Conservation (phyloP, 2,113 vertebrate genomes). For the Centropus unirufus region DNA sequence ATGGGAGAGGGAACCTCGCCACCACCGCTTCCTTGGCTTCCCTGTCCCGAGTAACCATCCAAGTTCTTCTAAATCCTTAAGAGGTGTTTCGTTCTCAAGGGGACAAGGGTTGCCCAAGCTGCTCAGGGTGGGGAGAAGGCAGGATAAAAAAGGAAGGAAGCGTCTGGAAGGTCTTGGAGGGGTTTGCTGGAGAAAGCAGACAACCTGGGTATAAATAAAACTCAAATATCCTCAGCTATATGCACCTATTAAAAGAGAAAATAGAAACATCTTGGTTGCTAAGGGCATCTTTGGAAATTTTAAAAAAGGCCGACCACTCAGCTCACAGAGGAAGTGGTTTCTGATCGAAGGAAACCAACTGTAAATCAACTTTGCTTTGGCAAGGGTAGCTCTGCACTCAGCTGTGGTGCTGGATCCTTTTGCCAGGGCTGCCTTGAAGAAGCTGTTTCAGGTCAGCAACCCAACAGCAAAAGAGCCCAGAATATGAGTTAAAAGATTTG, state of each 20-base stretch:
- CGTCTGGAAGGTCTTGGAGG: not conserved
- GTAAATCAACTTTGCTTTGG: not conserved
- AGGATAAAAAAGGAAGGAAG: not conserved
- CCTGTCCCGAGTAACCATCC: fast-evolving
- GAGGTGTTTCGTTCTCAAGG: not conserved
- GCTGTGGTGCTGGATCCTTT: not conserved
- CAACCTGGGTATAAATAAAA: not conserved
- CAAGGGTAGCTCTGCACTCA: not conserved
- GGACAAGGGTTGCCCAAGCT: not conserved
- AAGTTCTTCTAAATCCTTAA: not conserved
- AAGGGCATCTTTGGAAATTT: not conserved
- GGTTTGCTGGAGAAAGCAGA: not conserved
- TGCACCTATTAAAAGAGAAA: not conserved
- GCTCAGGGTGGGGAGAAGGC: not conserved
- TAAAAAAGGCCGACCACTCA: not conserved
- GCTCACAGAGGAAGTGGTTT: not conserved
- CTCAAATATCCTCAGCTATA: not conserved
- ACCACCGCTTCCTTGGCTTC: not conserved
- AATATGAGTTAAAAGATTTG: not conserved
- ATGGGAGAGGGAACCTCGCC: not conserved
- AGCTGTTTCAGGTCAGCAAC: not conserved
- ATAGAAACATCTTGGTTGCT: not conserved
- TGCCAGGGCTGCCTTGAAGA: not conserved
- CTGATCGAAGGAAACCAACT: not conserved
- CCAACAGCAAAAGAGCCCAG: not conserved